Evolutionary conservation across 2,113 vertebrate species (phyloP), one percentile per base, ranked within the genome.

Genomic region (Salvelinus alpinus): DNA sequence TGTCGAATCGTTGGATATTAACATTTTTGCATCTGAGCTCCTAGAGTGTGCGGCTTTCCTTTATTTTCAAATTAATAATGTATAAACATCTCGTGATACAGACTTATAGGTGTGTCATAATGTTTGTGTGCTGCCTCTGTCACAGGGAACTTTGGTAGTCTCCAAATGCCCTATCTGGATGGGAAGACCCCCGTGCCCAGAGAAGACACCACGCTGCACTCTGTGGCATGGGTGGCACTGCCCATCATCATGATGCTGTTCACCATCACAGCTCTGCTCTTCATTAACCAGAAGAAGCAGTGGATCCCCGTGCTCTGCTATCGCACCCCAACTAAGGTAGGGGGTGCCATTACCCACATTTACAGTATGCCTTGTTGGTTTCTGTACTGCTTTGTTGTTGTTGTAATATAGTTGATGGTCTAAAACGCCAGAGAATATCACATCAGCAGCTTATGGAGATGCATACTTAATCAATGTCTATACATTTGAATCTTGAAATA

Each of bases 231-330:
- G 74, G 94, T 96, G 54, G 92, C 92, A 4, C 88, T 95, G 68
- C 95, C 95, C 25, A 86, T 95, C 74, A 82, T 90, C 20, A 87
- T 94, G 74, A 94, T 94, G 1, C 88, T 96, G 6, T 85, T 94
- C 24, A 85, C 94, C 34, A 90, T 97, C 68, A 83, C 94, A 6
- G 70, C 91, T n/a, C 86, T 97, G 85, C 90, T 97, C 47, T 85
- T 95, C 27, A 69, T 95, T 86, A 96, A 95, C 83, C 95, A 95
- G 91, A 96, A 94, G 65, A 96, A 95, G 84, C 95, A 95, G 80
- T 97, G 96, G 95, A 88, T 96, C 72, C 94, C 95, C 8, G 93
- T 96, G 81, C 94, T 93, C 65, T 97, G 95, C 90, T 96, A 96
- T 85, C 94, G 93, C 83, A 82, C 95, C 78, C 95, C 95, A 70